Conservation (phyloP, 92 coral and sea anemone genomes). For the Epizoanthus fatuus region DNA sequence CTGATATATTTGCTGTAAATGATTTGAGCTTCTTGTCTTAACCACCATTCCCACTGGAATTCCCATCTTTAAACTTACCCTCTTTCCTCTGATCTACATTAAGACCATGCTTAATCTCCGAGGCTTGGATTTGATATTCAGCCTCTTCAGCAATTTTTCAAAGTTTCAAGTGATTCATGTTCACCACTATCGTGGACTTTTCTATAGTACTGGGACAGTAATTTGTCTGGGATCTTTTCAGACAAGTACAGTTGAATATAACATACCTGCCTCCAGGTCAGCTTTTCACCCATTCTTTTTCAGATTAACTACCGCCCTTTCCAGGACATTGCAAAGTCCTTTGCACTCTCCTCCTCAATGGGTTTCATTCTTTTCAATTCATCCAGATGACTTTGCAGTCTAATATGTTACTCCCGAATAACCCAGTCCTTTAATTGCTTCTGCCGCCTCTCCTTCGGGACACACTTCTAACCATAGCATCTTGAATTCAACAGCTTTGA, state of each 20-base stretch:
- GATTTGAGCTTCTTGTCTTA: slow-evolving; percentile 9
- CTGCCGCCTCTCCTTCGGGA: slow-evolving; percentile 51
- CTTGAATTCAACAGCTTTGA: too few species aligned
- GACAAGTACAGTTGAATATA: slow-evolving; percentile 53
- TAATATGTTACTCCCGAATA: slow-evolving; percentile 59
- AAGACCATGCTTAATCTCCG: slow-evolving; percentile 69
- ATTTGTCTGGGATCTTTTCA: slow-evolving; percentile 65
- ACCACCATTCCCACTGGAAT: slow-evolving; percentile 5
- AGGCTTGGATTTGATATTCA: slow-evolving; percentile 68
- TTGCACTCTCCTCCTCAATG: slow-evolving; percentile 60
- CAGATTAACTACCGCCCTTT: slow-evolving; percentile 60
- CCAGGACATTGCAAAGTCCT: slow-evolving; percentile 74
- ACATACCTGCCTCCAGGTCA: slow-evolving; percentile 64
- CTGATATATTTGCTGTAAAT: background rate
- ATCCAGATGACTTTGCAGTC: slow-evolving; percentile 46
- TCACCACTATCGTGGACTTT: slow-evolving; percentile 54
- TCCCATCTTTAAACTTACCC: background rate
- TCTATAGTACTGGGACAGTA: slow-evolving; percentile 57
- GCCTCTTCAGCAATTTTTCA: slow-evolving; percentile 73
- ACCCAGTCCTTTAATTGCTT: slow-evolving; percentile 63
- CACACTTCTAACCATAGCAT: slow-evolving; percentile 60
- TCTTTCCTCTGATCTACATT: slow-evolving; percentile 36
- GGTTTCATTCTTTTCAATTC: slow-evolving; percentile 54
- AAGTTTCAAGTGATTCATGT: slow-evolving; percentile 52
- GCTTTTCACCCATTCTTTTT: slow-evolving; percentile 60